Evolutionary conservation across 2,888 invertebrate species (phyloP).

Genomic region (Plagodis pulveraria): DNA sequence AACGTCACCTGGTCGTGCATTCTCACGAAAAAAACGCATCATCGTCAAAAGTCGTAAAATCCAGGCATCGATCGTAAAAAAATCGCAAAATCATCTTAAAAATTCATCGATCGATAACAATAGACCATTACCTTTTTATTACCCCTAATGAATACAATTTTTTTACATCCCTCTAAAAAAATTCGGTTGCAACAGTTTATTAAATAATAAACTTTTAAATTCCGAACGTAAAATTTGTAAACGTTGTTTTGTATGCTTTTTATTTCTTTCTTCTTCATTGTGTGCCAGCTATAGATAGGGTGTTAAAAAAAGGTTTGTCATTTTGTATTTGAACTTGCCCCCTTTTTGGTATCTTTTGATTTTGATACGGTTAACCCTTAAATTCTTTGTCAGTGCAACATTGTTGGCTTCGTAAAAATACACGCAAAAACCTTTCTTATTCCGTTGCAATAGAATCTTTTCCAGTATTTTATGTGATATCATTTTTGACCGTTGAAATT

Average conservation of each 20-base stretch:
- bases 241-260: slow-evolving; percentile 60
- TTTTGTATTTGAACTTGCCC: slow-evolving; percentile 71
- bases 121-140: slow-evolving; percentile 79
- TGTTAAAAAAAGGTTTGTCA: slow-evolving; percentile 65
- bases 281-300: slow-evolving; percentile 62
- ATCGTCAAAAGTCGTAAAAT: slow-evolving; percentile 68
- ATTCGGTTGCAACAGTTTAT: slow-evolving; percentile 60
- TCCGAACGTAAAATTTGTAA: slow-evolving; percentile 79
- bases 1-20: slow-evolving; percentile 56
- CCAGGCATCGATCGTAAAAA: slow-evolving; percentile 75
- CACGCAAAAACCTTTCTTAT: slow-evolving; percentile 32
- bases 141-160: slow-evolving; percentile 76
- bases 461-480: background rate
- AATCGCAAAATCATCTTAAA: slow-evolving; percentile 78
- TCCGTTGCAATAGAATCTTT: slow-evolving; percentile 19
- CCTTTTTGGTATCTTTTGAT: slow-evolving; percentile 61
- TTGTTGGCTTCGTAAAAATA: slow-evolving; percentile 20
- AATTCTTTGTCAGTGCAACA: slow-evolving; percentile 32
- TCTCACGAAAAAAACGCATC: slow-evolving; percentile 66
- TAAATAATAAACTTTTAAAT: slow-evolving; percentile 76
- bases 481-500: slow-evolving; percentile 33
- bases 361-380: slow-evolving; percentile 60
- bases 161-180: slow-evolving; percentile 51
- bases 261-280: slow-evolving; percentile 49
- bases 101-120: slow-evolving; percentile 78